Conservation (phyloP, 53 echinoderm and acorn worm genomes). For the Stichopus horrens region DNA sequence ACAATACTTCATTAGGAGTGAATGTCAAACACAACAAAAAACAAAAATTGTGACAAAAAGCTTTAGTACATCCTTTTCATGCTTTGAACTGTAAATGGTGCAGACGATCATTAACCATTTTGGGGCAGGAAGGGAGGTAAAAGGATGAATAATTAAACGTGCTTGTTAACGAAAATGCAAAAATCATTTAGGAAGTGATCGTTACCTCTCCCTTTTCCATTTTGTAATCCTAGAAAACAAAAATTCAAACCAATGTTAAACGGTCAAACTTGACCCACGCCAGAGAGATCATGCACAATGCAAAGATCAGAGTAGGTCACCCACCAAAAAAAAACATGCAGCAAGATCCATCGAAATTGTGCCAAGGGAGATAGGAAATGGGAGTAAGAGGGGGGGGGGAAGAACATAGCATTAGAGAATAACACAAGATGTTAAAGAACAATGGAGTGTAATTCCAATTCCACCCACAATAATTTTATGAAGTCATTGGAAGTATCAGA, state of each 20-base stretch:
- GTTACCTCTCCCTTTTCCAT: slow-evolving; percentile 99
- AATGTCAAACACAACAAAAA: too few species aligned
- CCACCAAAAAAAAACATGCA: neutral
- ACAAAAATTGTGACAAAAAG: too few species aligned
- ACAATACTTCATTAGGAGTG: too few species aligned
- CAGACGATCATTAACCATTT: too few species aligned
- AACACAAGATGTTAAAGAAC: too few species aligned
- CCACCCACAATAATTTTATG: too few species aligned
- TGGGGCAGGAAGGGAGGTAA: neutral
- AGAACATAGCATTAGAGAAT: too few species aligned
- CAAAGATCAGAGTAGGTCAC: slow-evolving; percentile 3
- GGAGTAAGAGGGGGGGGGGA: neutral
- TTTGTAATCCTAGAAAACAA: slow-evolving; percentile 83
- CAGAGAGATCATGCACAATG: neutral
- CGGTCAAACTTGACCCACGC: slow-evolving; percentile 24
- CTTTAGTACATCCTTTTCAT: too few species aligned
- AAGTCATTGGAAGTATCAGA: too few species aligned
- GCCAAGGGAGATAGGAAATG: neutral
- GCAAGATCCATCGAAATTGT: neutral
- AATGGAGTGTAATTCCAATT: too few species aligned
- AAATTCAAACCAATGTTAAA: slow-evolving; percentile 48
- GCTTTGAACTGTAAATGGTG: too few species aligned
- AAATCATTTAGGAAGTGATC: neutral
- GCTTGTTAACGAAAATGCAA: neutral
- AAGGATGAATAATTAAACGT: neutral